phyloP scores from a whole-genome alignment of 1,140 invertebrate species.

The Parapsyche elsis region DNA sequence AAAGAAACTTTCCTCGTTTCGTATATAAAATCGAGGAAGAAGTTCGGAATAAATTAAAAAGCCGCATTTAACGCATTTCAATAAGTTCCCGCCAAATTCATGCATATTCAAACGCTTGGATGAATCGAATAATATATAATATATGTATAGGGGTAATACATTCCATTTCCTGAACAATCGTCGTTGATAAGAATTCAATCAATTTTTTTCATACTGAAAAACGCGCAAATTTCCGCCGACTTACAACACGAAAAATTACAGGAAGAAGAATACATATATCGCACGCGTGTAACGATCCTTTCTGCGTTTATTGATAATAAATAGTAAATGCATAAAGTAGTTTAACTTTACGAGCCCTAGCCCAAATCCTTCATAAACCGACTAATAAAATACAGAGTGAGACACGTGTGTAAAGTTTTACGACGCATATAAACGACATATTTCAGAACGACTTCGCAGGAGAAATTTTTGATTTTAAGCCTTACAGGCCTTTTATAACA shows the following conservation, averaged over 20 bases:
- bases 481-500: too few species aligned
- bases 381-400: not conserved
- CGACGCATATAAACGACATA: not conserved
- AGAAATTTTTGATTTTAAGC: too few species aligned
- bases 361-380: conserved; percentile 1
- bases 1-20: not conserved
- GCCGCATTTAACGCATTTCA: not conserved
- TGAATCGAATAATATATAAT: not conserved
- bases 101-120: not conserved
- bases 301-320: conserved; percentile 5
- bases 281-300: not conserved
- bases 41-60: conserved; percentile 9
- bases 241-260: not conserved
- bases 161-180: conserved; percentile 11
- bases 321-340: not conserved
- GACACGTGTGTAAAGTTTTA: not conserved
- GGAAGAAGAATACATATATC: not conserved
- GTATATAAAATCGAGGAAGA: not conserved
- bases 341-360: not conserved
- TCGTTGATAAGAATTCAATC: not conserved
- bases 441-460: too few species aligned
- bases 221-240: not conserved
- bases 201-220: not conserved
- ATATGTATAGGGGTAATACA: too few species aligned
- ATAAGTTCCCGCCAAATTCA: not conserved